Evolutionary conservation across 2,888 invertebrate species (phyloP), one percentile per base, ranked within the genome.

Genomic region (Andrena marginata): DNA sequence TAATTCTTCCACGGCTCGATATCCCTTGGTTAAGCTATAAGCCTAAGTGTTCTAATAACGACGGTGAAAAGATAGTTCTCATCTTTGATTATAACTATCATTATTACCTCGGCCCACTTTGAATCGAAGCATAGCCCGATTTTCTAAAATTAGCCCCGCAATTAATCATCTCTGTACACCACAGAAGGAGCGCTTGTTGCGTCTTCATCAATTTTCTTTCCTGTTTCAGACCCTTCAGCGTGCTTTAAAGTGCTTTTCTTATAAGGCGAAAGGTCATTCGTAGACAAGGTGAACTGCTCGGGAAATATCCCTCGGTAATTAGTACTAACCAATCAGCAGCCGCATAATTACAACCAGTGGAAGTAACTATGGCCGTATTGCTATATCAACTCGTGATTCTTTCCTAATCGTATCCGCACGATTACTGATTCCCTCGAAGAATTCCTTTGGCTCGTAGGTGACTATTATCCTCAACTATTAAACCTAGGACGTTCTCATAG

Each of bases 281-380:
- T 75, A 75, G 67, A 68, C 74, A 75, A 75, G 74, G 74, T 74
- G 67, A 74, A 67, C 68, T 62, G 49, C 60, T 75, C 68, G 35
- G 51, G 35, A 62, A 75, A 68, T 51, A 62, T 49, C 62, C 33
- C 20, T 3, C 35, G n/a, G 75, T 68, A 75, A 75, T 75, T 68
- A 74, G 33, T 60, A 7, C 26, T 2, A 23, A n/a, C 59, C 60
- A 68, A 74, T 67, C 48, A 73, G 56, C 35, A 29, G 35, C 59
- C 42, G 51, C 10, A 49, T 33, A 60, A 75, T 68, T 29, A 23
- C 74, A 60, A 33, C 10, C 65, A 29, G 31, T 3, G 31, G 56
- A 29, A 51, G 23, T 71, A 31, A 48, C 31, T 49, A 26, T 35
- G 26, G 20, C 2, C 2, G 23, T 16, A 26, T 13, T 42, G 26